Conservation (phyloP, 1,140 invertebrate species). For the Watersipora subatra region DNA sequence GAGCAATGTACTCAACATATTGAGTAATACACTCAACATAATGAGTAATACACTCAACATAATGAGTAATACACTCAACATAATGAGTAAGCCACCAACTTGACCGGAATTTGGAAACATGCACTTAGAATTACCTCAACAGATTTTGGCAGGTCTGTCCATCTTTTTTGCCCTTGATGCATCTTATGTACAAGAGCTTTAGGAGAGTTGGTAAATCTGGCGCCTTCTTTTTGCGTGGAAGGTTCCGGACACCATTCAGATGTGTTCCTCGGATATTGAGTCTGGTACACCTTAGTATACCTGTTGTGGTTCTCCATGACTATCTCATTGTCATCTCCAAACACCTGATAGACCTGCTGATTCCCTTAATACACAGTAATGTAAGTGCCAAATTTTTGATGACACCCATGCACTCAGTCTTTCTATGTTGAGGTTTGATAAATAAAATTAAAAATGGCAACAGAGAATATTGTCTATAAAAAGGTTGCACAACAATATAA, state of each 20-base stretch:
- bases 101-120: too few relatives aligned
- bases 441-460: too few relatives aligned
- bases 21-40: too few relatives aligned
- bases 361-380: conserved; percentile 15
- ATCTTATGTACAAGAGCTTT: conserved; percentile 12
- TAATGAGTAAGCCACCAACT: too few relatives aligned
- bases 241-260: background rate
- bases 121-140: conserved; percentile 25
- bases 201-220: conserved; percentile 12
- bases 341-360: conserved; percentile 16
- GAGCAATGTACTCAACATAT: too few relatives aligned
- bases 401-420: too few relatives aligned
- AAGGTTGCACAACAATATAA: too few relatives aligned
- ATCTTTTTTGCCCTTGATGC: conserved; percentile 18
- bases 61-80: too few relatives aligned
- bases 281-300: conserved; percentile 13
- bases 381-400: too few relatives aligned
- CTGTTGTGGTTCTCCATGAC: conserved; percentile 28
- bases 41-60: too few relatives aligned
- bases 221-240: background rate
- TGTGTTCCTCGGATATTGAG: background rate
- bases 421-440: too few relatives aligned
- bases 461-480: too few relatives aligned
- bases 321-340: conserved; percentile 18
- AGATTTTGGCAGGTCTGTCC: conserved; percentile 14